These are phyloP conservation scores for Corbicula japonica DNA, from an alignment of 2,888 invertebrate genomes.

Conservation along the genomic window DNA sequence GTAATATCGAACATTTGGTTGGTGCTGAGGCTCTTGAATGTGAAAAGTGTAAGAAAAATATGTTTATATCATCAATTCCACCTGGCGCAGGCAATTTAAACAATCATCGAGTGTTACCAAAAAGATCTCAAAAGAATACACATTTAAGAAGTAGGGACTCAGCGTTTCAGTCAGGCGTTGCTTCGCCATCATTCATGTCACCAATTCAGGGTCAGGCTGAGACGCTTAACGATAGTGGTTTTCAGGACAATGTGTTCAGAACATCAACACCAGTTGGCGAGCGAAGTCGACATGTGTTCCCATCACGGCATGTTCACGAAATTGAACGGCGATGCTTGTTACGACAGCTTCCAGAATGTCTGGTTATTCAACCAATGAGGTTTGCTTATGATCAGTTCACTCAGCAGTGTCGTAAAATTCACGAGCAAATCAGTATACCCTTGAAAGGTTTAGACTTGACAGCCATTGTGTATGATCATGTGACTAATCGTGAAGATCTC, in stretches of 20 bases:
- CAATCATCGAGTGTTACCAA: constrained; percentile 4
- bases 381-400: constrained; percentile 78
- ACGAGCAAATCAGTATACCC: constrained; percentile 81
- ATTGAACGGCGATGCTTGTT: constrained; percentile 82
- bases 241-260: constrained; percentile 79
- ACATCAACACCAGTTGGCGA: constrained; percentile 83
- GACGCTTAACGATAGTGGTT: constrained; percentile 79
- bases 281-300: constrained; percentile 22
- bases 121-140: constrained; percentile 21
- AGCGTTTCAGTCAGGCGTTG: constrained; percentile 60
- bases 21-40: constrained; percentile 78
- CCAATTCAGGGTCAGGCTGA: constrained; percentile 73
- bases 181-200: constrained; percentile 71
- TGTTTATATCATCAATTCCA: neutral
- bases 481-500: constrained; percentile 80
- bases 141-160: constrained; percentile 54
- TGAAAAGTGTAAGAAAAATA: constrained; percentile 55
- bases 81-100: neutral
- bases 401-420: constrained; percentile 78
- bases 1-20: constrained; percentile 81
- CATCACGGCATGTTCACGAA: constrained; percentile 63
- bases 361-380: constrained; percentile 84
- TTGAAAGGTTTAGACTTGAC: constrained; percentile 80
- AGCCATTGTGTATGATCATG: constrained; percentile 81
- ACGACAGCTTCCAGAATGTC: constrained; percentile 84